A percentile compares a stretch with the other conserved stretches of the same genome.
These are phyloP conservation scores for Seriola dumerili DNA, from an alignment of 2,113 vertebrate genomes.

Conservation along the genomic window DNA sequence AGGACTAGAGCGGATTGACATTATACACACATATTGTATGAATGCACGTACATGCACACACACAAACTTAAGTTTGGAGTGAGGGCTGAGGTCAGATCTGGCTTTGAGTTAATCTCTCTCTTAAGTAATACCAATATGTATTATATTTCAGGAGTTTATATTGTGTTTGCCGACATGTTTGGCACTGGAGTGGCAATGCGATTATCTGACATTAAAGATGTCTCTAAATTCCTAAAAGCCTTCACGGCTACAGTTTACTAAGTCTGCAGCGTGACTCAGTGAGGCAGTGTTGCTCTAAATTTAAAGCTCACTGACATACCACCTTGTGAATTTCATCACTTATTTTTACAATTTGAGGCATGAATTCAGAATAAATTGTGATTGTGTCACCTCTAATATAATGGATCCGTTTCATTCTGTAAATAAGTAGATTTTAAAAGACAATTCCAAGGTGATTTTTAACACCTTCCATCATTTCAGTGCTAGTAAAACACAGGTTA, in stretches of 20 bases:
- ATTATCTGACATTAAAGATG: conserved; percentile 55
- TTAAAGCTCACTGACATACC: conserved; percentile 4
- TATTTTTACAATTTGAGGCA: conserved; percentile 6
- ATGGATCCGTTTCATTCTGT: background rate
- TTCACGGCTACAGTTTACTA: conserved; percentile 13
- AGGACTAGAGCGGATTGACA: conserved; percentile 74
- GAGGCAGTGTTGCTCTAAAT: conserved; percentile 54
- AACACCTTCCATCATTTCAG: background rate
- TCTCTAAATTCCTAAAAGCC: conserved; percentile 39
- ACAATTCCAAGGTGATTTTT: background rate
- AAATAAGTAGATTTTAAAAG: background rate
- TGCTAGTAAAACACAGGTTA: background rate
- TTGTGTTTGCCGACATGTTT: conserved; percentile 52
- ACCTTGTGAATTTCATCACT: background rate
- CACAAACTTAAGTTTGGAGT: conserved; percentile 29
- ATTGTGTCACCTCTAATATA: background rate
- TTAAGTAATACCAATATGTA: conserved; percentile 51
- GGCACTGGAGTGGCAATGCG: conserved; percentile 41
- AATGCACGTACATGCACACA: conserved; percentile 29
- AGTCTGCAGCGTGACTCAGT: conserved; percentile 45
- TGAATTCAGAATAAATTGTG: conserved; percentile 17
- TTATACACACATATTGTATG: conserved; percentile 57
- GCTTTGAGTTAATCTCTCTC: conserved; percentile 61
- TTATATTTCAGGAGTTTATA: conserved; percentile 49
- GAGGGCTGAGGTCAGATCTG: conserved; percentile 56